Base-by-base conservation (phyloP, 2,797 vertebrate genomes). In the Characodon lateralis region DNA sequence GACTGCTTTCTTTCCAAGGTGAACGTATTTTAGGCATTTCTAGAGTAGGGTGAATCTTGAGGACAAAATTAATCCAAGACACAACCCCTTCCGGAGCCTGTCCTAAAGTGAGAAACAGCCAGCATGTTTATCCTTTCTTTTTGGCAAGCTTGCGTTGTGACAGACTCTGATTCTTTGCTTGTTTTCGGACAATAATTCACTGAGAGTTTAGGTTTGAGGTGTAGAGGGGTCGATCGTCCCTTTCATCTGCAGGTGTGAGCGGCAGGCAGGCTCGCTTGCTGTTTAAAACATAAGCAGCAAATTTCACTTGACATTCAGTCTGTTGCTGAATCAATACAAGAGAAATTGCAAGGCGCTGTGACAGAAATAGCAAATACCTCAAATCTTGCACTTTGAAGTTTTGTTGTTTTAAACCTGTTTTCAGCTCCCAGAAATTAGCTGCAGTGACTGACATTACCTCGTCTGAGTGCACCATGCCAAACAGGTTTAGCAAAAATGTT, bases 361-460 rank as follows among this genome's bases (percentile, higher is more conserved):
- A 79, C 2, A 48, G 72, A 35, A 88, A 71, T 66, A 79, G 79
- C 83, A 83, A 78, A 70, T 68, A 65, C 71, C 86, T 74, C 65
- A 46, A 61, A 58, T 71, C 61, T 58, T 48, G 72, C 81, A 84
- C 85, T 89, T 92, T 92, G 84, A 87, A 55, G 77, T 85, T 8
- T 79, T 80, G 85, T 89, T 89, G 77, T 89, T 86, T 86, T 79
- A 86, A 90, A 84, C 83, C 72, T 88, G 84, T 89, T 76, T 87
- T 78, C 56, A 72, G 80, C 46, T 79, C 71, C 50, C 69, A 50
- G 77, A 20, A 13, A 74, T 14, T 0, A 35, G 26, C 81, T 77
- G 22, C 39, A 43, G 53, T 59, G 65, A 59, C 73, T 31, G 66
- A 80, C 76, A 55, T 59, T 51, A 66, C n/a, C 56, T 71, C 35